Evolutionary conservation across 2,888 invertebrate species (phyloP).

Genomic region (Phalera bucephala): DNA sequence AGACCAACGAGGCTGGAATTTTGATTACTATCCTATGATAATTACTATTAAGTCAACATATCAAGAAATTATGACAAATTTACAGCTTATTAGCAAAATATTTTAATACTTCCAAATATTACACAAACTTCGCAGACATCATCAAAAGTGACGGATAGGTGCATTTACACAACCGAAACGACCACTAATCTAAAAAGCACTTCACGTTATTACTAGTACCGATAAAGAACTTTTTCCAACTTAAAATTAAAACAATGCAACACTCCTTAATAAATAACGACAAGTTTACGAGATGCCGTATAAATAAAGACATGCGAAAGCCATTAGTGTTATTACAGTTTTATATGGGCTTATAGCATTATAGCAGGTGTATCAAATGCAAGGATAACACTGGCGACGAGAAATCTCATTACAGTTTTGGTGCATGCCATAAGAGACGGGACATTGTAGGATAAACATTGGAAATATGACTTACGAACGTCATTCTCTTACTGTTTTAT

Average conservation of each 20-base stretch:
- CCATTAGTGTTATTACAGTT: conserved; percentile 76
- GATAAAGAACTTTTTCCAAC: conserved; percentile 26
- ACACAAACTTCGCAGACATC: conserved; percentile 2
- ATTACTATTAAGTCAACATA: too few relatives aligned
- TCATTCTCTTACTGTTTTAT: too few relatives aligned
- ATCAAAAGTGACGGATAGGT: not conserved
- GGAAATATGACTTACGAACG: too few relatives aligned
- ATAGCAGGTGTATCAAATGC: conserved; percentile 58
- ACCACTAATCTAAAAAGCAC: conserved; percentile 8
- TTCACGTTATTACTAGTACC: conserved; percentile 11
- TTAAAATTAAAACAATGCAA: conserved; percentile 60
- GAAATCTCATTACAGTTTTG: conserved; percentile 50
- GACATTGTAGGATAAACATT: too few relatives aligned
- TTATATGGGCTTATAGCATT: conserved; percentile 55
- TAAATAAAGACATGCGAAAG: conserved; percentile 74
- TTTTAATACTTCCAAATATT: too few relatives aligned
- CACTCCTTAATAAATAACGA: conserved; percentile 58
- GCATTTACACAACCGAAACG: not conserved
- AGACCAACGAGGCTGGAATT: too few relatives aligned
- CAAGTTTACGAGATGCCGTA: conserved; percentile 63
- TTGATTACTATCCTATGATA: too few relatives aligned
- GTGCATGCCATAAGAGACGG: conserved; percentile 13
- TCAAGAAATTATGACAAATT: too few relatives aligned
- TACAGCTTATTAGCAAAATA: too few relatives aligned
- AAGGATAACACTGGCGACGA: conserved; percentile 48